Evolutionary conservation across 2,888 invertebrate species (phyloP), one percentile per base, ranked within the genome.

Genomic region (Hedya salicella): DNA sequence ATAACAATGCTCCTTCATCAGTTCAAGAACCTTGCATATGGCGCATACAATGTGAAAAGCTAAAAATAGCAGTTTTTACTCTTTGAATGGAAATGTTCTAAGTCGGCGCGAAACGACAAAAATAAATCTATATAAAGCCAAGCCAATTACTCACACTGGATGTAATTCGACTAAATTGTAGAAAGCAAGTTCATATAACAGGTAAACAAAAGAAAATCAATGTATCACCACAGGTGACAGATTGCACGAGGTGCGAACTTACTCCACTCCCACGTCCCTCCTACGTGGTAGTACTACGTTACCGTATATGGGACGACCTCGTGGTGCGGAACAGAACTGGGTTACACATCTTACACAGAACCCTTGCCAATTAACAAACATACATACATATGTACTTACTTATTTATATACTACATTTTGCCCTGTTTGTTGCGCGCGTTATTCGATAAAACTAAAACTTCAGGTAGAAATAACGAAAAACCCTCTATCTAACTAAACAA

Each of bases 291-390:
- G 63, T 54, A 54, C 36, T 50, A 49, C 57, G 30, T 13, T 14
- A 9, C 57, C 57, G 32, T 42, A 57, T 57, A 64, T 32, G 50
- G 64, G 14, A n/a, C 32, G 64, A 16, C 64, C 64, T 64, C 57
- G 49, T 30, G 11, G 9, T 9, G 11, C 36, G 36, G 9, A 36
- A 36, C 9, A 46, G 32, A 32, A 49, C 30, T 49, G 57, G 56
- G 57, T 46, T 57, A 42, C 56, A 30, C 16, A 13, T 57, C 56
- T 44, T 25, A 25, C 56, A 54, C 42, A 56, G 44, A 17, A 57
- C 57, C 57, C 57, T 57, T 46, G n/a, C n/a, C n/a, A n/a, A n/a
- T n/a, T n/a, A n/a, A n/a, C n/a, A n/a, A n/a, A n/a, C n/a, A n/a
- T n/a, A n/a, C n/a, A n/a, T n/a, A n/a, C n/a, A n/a, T n/a, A 25